Base-by-base conservation (phyloP, 1,140 invertebrate genomes). In the Saccostrea echinata region DNA sequence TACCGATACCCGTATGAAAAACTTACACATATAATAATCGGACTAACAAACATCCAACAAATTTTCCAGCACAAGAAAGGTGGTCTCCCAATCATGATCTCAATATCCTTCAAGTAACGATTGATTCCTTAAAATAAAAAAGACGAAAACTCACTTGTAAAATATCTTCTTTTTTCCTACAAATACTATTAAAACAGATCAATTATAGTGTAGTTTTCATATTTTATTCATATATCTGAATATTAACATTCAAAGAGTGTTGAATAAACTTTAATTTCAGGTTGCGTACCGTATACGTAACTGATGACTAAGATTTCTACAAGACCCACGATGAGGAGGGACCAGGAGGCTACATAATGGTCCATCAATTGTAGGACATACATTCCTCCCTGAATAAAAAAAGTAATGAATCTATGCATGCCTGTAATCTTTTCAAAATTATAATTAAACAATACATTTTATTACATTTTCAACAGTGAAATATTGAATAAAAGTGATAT, bases 341-440 rank as follows among this genome's bases (percentile, higher is more conserved):
- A 97, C 96, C 97, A 97, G 91, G 97, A 97, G 21, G 97, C 97
- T 0, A 97, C 97, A 91, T 98, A 97, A 91, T 97, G 97, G 92
- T 98, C 97, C 96, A 98, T 97, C 88, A 98, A 91, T 92, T 97
- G 97, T 4, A 98, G 95, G 96, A 97, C 97, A 93, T 97, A 97
- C 96, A 97, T 97, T 8, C 97, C 97, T 91, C 97, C 93, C 93
- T 95, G 80, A 2, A 88, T 12, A 8, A 83, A 52, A 76, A 21
- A 16, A 13, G 35, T 80, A 43, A 43, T 9, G 43, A 43, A 80
- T 80, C 24, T 24, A 3, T 71, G 3, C 11, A 27, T 71, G n/a
- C n/a, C n/a, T n/a, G n/a, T n/a, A n/a, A n/a, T n/a, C n/a, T n/a
- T n/a, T n/a, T n/a, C n/a, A n/a, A n/a, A n/a, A n/a, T n/a, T n/a